Percentiles rank a stretch among this genome's conserved stretches.
Evolutionary conservation across 2,888 invertebrate genomes (phyloP).

Genomic region (Ophion slaviceki): DNA sequence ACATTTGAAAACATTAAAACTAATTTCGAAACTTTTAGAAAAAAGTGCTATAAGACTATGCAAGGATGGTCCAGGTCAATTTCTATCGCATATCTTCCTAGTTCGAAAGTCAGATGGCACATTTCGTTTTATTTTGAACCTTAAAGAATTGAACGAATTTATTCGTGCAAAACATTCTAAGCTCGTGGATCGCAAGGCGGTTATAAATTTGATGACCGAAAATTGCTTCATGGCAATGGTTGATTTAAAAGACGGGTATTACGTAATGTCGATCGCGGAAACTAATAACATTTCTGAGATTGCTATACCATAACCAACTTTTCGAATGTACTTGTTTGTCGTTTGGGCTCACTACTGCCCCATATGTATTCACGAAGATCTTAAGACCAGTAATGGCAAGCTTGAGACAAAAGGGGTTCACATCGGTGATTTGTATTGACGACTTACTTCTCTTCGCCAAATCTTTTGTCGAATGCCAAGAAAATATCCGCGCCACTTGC

Average conservation of each 20-base stretch:
- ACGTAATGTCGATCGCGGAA: constrained; percentile 50
- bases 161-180: too few relatives aligned
- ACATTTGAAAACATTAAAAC: too few relatives aligned
- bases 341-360: constrained; percentile 44
- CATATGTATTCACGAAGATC: constrained; percentile 72
- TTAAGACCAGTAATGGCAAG: constrained; percentile 55
- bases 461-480: too few relatives aligned
- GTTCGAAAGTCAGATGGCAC: constrained; percentile 29
- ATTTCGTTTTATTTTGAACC: neutral
- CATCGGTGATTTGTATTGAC: constrained; percentile 53
- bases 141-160: too few relatives aligned
- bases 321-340: constrained; percentile 71
- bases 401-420: constrained; percentile 31
- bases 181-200: too few relatives aligned
- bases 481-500: too few relatives aligned
- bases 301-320: constrained; percentile 57
- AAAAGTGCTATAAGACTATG: constrained; percentile 40
- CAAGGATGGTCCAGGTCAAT: constrained; percentile 24
- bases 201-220: too few relatives aligned
- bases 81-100: constrained; percentile 45
- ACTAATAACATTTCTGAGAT: constrained; percentile 68
- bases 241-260: too few relatives aligned
- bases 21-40: too few relatives aligned
- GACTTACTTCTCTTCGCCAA: constrained; percentile 8
- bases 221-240: too few relatives aligned